A percentile compares a stretch with the other conserved stretches of the same genome.
Evolutionary conservation across 2,888 invertebrate genomes (phyloP).

Genomic region (Papilio demoleus): DNA sequence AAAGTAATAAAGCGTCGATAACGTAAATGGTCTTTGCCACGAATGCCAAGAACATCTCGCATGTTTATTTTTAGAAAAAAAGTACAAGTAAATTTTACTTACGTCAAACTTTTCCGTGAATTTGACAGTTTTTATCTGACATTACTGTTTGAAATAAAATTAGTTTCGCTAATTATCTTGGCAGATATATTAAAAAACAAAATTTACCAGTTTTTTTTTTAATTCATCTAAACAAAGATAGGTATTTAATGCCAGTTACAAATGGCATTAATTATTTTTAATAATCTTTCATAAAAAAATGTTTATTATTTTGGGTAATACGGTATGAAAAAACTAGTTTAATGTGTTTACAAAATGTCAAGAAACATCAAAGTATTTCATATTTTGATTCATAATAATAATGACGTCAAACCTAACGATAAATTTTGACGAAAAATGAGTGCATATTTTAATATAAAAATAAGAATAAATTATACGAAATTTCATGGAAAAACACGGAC

Average conservation of each 20-base stretch:
- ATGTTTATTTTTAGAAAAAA: constrained; percentile 32
- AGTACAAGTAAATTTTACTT: not conserved
- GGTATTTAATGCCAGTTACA: too few species aligned
- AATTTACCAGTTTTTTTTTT: not conserved
- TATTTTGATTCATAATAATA: constrained; percentile 1
- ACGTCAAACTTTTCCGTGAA: not conserved
- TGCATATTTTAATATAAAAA: not conserved
- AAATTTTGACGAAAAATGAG: not conserved
- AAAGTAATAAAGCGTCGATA: not conserved
- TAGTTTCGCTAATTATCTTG: not conserved
- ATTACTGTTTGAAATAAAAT: not conserved
- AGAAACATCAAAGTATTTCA: constrained; percentile 7
- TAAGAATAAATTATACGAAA: not conserved
- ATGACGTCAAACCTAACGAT: constrained; percentile 3
- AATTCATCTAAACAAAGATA: too few species aligned
- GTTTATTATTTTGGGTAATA: not conserved
- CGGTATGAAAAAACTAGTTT: not conserved
- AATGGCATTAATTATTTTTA: not conserved
- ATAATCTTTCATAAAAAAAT: too few species aligned
- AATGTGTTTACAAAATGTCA: constrained; percentile 1
- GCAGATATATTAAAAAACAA: not conserved
- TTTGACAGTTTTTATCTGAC: not conserved
- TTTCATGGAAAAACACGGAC: not conserved
- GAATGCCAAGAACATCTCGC: constrained; percentile 31
- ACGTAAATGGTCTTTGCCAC: constrained; percentile 28